Evolutionary conservation across 2,113 vertebrate genomes (phyloP).

Genomic region (Hydrochoerus hydrochaeris): DNA sequence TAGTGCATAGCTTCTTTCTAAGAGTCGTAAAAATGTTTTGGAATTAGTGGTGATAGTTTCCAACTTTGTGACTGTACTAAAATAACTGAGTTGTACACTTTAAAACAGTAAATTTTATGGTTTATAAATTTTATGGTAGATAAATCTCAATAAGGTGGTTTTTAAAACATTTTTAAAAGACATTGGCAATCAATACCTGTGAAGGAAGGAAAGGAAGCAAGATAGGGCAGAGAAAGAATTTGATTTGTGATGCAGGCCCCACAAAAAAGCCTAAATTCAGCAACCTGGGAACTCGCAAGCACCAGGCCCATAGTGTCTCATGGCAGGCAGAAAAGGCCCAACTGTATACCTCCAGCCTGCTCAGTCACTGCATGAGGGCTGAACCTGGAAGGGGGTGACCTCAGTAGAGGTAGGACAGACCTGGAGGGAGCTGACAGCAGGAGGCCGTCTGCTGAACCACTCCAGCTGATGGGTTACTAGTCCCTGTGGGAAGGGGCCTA

Average conservation of each 20-base stretch:
- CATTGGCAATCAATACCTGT: background rate
- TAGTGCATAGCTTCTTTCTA: background rate
- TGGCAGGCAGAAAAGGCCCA: background rate
- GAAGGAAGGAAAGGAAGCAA: background rate
- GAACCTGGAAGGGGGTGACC: background rate
- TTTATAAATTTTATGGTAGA: background rate
- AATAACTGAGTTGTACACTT: background rate
- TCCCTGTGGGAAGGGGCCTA: background rate
- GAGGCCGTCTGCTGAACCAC: background rate
- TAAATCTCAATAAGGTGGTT: background rate
- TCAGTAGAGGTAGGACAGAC: background rate
- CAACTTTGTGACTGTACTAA: slow-evolving; percentile 5
- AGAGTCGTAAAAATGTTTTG: background rate
- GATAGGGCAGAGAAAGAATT: background rate
- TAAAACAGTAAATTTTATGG: background rate
- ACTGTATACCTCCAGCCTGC: too few species aligned
- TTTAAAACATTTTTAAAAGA: background rate
- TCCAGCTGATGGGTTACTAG: background rate
- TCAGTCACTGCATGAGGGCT: background rate
- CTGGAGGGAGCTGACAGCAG: background rate
- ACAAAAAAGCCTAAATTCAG: background rate
- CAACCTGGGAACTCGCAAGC: background rate
- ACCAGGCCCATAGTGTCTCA: background rate
- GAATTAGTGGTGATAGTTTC: background rate
- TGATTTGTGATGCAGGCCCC: background rate